A percentile compares a stretch with the other conserved stretches of the same genome.
phyloP scores from a whole-genome alignment of 2,113 vertebrate species.

The Diadophis punctatus region DNA sequence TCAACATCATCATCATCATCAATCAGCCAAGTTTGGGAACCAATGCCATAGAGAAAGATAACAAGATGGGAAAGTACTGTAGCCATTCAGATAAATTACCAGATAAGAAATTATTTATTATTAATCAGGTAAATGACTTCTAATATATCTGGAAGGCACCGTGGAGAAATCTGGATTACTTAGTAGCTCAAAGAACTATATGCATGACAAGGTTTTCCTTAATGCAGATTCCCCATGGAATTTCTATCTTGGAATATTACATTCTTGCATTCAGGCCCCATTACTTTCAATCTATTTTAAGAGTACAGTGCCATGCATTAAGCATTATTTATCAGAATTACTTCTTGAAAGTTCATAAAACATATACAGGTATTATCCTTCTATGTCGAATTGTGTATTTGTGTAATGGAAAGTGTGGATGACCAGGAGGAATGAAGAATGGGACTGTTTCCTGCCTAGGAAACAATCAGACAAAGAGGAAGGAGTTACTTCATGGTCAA shows the following conservation, averaged over 20 bases:
- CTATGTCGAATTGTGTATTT: background rate
- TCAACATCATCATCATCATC: background rate
- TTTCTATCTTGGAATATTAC: background rate
- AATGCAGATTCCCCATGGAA: background rate
- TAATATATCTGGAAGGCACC: background rate
- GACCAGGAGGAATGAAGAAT: background rate
- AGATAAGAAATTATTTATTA: background rate
- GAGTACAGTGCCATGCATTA: background rate
- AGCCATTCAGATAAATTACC: background rate
- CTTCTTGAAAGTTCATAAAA: background rate
- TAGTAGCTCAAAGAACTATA: background rate
- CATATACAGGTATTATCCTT: background rate
- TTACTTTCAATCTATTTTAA: background rate
- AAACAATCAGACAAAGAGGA: background rate
- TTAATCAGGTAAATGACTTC: background rate
- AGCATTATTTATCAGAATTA: background rate
- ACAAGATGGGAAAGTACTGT: background rate
- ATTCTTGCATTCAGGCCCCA: background rate
- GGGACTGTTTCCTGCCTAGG: background rate
- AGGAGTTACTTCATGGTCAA: background rate
- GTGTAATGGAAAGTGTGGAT: background rate
- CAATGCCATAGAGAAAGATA: background rate
- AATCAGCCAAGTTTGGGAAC: background rate
- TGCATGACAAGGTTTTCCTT: background rate
- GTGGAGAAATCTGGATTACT: background rate